A percentile compares a stretch with the other conserved stretches of the same genome.
phyloP scores from a whole-genome alignment of 2,113 vertebrate genomes.

The Ranitomeya variabilis region DNA sequence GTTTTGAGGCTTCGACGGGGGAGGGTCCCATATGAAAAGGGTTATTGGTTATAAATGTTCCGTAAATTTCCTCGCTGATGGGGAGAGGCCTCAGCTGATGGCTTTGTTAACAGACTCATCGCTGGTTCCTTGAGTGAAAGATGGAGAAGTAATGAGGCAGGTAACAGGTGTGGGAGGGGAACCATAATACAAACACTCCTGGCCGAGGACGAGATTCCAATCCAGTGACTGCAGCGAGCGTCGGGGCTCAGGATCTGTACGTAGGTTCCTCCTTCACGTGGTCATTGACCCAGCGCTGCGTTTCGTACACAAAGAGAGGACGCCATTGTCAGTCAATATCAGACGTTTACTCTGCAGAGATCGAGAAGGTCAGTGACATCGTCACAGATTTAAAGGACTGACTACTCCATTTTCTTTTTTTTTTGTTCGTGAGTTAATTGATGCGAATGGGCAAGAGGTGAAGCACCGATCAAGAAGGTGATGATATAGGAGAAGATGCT shows the following conservation, averaged over 20 bases:
- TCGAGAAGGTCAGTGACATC: not conserved
- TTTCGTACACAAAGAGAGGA: not conserved
- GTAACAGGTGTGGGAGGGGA: slow-evolving; percentile 54
- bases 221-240: slow-evolving; percentile 35
- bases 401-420: not conserved
- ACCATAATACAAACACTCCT: slow-evolving; percentile 30
- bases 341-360: not conserved
- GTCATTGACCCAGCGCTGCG: not conserved
- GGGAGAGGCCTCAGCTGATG: slow-evolving; percentile 51
- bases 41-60: slow-evolving; percentile 59
- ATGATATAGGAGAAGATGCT: too few species aligned
- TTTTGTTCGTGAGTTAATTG: not conserved
- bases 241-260: not conserved
- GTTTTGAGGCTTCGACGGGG: slow-evolving; percentile 40
- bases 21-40: slow-evolving; percentile 46
- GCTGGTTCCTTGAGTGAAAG: slow-evolving; percentile 47
- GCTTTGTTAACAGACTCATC: slow-evolving; percentile 54
- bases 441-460: too few species aligned
- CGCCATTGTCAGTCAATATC: not conserved
- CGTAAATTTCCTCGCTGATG: slow-evolving; percentile 47
- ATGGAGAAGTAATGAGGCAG: slow-evolving; percentile 53
- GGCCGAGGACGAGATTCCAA: slow-evolving; percentile 37
- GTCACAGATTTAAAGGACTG: not conserved
- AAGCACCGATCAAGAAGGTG: too few species aligned
- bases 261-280: not conserved